These are phyloP conservation scores for Drosophila saltans DNA, from an alignment of 1,140 invertebrate species.

Conservation along the genomic window DNA sequence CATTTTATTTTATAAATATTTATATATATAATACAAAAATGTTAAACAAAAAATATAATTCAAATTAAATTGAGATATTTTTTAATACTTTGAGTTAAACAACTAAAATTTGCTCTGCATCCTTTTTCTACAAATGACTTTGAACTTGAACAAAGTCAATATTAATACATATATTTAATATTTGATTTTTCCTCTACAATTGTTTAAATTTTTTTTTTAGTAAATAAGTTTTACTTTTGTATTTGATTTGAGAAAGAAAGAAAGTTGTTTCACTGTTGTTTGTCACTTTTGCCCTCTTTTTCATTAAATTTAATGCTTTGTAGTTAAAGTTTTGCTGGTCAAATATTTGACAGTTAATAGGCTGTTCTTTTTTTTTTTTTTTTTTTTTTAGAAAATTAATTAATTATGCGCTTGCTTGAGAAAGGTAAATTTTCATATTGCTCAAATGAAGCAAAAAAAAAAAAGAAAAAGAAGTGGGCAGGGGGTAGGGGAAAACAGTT, in stretches of 20 bases:
- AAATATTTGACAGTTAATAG: conserved; percentile 8
- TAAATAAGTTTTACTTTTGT: neutral
- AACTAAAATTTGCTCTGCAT: too few relatives aligned
- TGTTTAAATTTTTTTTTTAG: neutral
- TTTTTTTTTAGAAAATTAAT: conserved; percentile 50
- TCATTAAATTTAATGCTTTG: neutral
- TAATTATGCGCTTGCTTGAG: conserved; percentile 55
- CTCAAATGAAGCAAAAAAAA: neutral
- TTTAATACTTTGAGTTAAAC: too few relatives aligned
- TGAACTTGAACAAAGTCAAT: too few relatives aligned
- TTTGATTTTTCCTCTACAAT: neutral
- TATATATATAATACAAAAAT: too few relatives aligned
- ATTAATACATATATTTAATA: neutral
- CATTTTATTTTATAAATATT: too few relatives aligned
- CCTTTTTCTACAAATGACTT: too few relatives aligned
- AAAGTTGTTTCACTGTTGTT: neutral
- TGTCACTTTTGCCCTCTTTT: neutral
- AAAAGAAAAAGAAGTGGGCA: neutral
- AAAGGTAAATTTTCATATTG: conserved; percentile 49
- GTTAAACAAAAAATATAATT: too few relatives aligned
- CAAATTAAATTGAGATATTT: too few relatives aligned
- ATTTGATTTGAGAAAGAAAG: too few relatives aligned
- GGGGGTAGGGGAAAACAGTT: neutral
- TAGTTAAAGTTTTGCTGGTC: conserved; percentile 3
- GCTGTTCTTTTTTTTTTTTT: neutral